These are phyloP conservation scores for Columba guinea DNA, from an alignment of 2,797 vertebrate species.

Conservation along the genomic window DNA sequence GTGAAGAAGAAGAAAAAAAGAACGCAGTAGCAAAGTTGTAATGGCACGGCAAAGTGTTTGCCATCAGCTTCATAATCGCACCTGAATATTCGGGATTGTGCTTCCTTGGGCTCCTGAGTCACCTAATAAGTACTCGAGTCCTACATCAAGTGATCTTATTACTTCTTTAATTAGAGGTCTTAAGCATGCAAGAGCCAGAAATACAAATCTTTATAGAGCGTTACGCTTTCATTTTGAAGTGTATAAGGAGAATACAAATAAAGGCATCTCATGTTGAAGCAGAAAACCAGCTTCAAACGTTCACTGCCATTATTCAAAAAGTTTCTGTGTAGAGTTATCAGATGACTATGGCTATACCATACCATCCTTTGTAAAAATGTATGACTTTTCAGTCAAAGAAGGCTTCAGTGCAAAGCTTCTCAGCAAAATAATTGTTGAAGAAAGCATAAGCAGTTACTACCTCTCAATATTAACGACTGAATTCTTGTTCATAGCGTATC, in stretches of 20 bases:
- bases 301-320: background rate
- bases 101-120: background rate
- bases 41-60: background rate
- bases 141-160: background rate
- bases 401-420: background rate
- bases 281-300: background rate
- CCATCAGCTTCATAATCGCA: background rate
- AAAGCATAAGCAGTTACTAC: background rate
- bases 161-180: background rate
- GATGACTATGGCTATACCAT: background rate
- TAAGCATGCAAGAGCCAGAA: background rate
- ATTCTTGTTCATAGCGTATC: background rate
- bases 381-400: background rate
- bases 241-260: background rate
- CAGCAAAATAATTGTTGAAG: background rate
- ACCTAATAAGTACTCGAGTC: background rate
- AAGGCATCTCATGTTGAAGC: background rate
- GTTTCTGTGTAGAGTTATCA: background rate
- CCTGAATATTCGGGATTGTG: background rate
- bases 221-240: constrained; percentile 42
- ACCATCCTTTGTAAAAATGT: background rate
- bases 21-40: background rate
- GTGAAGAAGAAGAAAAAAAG: background rate
- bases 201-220: background rate
- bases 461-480: background rate